phyloP scores from a whole-genome alignment of 2,888 invertebrate species.

The Drosophila meridionalis region DNA sequence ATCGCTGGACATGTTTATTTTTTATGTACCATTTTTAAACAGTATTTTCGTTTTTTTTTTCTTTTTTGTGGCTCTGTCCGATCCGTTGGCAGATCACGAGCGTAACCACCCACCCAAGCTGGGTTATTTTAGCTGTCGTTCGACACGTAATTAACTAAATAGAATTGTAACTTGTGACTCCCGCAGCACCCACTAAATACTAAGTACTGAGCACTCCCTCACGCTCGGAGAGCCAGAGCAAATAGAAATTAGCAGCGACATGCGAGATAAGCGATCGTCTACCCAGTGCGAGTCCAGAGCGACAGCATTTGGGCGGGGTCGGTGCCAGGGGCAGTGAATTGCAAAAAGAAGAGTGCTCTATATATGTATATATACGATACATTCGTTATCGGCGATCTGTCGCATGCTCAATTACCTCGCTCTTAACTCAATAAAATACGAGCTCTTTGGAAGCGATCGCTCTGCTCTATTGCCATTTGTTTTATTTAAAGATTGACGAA shows the following conservation, averaged over 20 bases:
- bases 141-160: slow-evolving; percentile 58
- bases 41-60: not conserved
- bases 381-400: slow-evolving; percentile 59
- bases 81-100: slow-evolving; percentile 18
- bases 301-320: slow-evolving; percentile 45
- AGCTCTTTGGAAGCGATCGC: slow-evolving; percentile 27
- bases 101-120: not conserved
- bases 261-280: slow-evolving; percentile 68
- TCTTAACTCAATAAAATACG: slow-evolving; percentile 37
- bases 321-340: slow-evolving; percentile 1
- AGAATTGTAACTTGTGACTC: slow-evolving; percentile 19
- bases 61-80: not conserved
- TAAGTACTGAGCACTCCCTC: not conserved
- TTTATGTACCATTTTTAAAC: not conserved
- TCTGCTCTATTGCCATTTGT: slow-evolving; percentile 9
- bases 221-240: slow-evolving; percentile 21
- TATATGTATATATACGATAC: not conserved
- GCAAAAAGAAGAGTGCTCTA: slow-evolving; percentile 21
- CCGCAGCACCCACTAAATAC: not conserved
- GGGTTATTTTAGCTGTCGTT: slow-evolving; percentile 8
- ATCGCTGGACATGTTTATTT: slow-evolving; percentile 29
- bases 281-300: slow-evolving; percentile 39
- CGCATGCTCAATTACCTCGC: slow-evolving; percentile 58
- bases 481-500: slow-evolving; percentile 5
- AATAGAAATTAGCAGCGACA: slow-evolving; percentile 70